Conservation (phyloP, 2,888 invertebrate species). For the Tetramorium bicarinatum region DNA sequence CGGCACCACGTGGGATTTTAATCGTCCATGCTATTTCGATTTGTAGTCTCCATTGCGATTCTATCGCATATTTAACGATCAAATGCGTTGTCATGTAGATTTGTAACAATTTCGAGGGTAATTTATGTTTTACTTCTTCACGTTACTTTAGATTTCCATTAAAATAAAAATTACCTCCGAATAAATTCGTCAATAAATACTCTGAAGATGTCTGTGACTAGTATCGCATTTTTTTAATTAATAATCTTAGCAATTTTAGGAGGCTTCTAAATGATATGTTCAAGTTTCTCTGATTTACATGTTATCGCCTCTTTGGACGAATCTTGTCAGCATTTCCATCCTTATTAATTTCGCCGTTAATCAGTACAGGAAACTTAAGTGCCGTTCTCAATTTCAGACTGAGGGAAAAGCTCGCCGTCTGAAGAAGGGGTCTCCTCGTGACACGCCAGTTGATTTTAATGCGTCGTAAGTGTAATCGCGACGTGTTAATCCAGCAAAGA, state of each 20-base stretch:
- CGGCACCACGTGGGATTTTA: slow-evolving; percentile 60
- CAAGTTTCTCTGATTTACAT: not conserved
- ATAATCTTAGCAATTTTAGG: not conserved
- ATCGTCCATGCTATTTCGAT: slow-evolving; percentile 53
- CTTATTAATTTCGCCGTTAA: slow-evolving; percentile 38
- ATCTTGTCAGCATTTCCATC: slow-evolving; percentile 10
- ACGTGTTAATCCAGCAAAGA: slow-evolving; percentile 36
- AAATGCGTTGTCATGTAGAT: not conserved
- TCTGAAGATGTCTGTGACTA: not conserved
- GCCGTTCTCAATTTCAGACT: slow-evolving; percentile 18
- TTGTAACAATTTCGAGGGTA: slow-evolving; percentile 4
- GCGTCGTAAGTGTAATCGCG: slow-evolving; percentile 39
- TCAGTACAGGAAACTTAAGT: slow-evolving; percentile 33
- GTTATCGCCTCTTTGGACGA: not conserved
- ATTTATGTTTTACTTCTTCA: not conserved
- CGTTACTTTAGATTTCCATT: not conserved
- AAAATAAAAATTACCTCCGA: not conserved
- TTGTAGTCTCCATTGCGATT: slow-evolving; percentile 19
- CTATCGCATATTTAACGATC: not conserved
- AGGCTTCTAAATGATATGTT: not conserved
- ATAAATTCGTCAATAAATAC: not conserved
- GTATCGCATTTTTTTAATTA: not conserved
- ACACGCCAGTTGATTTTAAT: slow-evolving; percentile 57
- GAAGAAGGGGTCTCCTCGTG: slow-evolving; percentile 39
- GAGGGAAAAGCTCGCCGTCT: not conserved